Percentiles rank a stretch among this genome's conserved stretches.
Evolutionary conservation across 2,797 vertebrate species (phyloP).

Genomic region (Acipenser oxyrinchus): DNA sequence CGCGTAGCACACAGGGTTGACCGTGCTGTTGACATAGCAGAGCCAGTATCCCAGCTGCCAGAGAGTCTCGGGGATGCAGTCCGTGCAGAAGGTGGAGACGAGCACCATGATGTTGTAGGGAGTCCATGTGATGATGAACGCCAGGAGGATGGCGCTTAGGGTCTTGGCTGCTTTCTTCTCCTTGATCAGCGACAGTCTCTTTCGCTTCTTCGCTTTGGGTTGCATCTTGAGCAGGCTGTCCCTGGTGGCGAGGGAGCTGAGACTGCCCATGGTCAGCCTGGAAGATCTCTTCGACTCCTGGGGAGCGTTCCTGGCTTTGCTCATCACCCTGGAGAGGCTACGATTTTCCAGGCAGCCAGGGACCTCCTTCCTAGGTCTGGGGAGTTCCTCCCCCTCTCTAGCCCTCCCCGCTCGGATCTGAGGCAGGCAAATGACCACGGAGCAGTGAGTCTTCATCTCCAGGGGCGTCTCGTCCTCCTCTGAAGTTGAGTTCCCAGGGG

Average conservation of each 20-base stretch:
- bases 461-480: constrained; percentile 51
- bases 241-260: constrained; percentile 15
- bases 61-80: constrained; percentile 54
- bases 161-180: constrained; percentile 69
- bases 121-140: constrained; percentile 69
- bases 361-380: constrained; percentile 17
- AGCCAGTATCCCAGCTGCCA: constrained; percentile 74
- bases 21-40: constrained; percentile 69
- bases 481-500: constrained; percentile 47
- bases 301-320: constrained; percentile 9
- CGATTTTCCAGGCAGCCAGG: neutral
- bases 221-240: constrained; percentile 16
- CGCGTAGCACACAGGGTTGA: constrained; percentile 73
- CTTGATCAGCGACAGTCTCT: constrained; percentile 55
- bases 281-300: neutral
- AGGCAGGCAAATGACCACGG: constrained; percentile 40
- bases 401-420: constrained; percentile 32
- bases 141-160: constrained; percentile 64
- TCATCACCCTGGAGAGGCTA: neutral
- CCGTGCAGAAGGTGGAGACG: constrained; percentile 59
- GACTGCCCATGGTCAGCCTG: neutral
- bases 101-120: constrained; percentile 76
- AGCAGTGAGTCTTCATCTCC: constrained; percentile 27
- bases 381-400: constrained; percentile 1
- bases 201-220: constrained; percentile 41